Percentiles rank a stretch among this genome's conserved stretches.
Conservation (phyloP, 2,797 vertebrate species). For the Urophycis tenuis region DNA sequence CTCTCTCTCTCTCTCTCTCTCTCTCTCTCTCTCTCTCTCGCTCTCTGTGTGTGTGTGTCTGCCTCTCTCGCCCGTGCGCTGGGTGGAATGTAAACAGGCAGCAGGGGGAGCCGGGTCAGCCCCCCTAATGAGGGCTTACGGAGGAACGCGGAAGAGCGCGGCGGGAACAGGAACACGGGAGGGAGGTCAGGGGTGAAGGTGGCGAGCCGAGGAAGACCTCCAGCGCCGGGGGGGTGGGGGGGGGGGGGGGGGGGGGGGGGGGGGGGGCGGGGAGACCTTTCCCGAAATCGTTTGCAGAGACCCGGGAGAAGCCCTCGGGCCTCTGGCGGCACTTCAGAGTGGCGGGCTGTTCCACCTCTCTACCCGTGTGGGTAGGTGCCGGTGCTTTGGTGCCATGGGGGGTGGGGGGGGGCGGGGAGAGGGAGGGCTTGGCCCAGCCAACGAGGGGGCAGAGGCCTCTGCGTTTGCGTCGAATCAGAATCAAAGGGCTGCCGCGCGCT, state of each 20-base stretch:
- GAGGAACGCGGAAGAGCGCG: slow-evolving; percentile 49
- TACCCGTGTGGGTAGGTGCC: too few relatives aligned
- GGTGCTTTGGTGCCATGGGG: not conserved
- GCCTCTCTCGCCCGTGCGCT: slow-evolving; percentile 9
- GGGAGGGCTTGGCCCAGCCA: not conserved
- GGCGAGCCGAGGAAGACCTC: not conserved
- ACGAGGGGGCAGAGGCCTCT: not conserved
- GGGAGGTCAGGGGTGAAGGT: slow-evolving; percentile 34
- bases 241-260: too few relatives aligned
- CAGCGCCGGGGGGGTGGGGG: too few relatives aligned
- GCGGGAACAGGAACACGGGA: slow-evolving; percentile 23
- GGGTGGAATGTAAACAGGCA: slow-evolving; percentile 62
- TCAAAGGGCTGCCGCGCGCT: not conserved
- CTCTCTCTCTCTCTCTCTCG: slow-evolving; percentile 21
- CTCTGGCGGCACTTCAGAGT: not conserved
- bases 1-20: not conserved
- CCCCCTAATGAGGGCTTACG: slow-evolving; percentile 46
- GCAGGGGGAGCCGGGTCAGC: slow-evolving; percentile 41
- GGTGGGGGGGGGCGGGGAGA: too few relatives aligned
- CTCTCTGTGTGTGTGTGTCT: slow-evolving; percentile 35
- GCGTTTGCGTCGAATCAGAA: not conserved
- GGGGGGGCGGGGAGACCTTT: not conserved
- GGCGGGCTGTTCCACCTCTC: not conserved
- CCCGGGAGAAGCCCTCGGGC: not conserved
- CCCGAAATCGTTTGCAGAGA: not conserved